Evolutionary conservation across 2,797 vertebrate species (phyloP), one percentile per base, ranked within the genome.

Genomic region (Peromyscus aztecus): DNA sequence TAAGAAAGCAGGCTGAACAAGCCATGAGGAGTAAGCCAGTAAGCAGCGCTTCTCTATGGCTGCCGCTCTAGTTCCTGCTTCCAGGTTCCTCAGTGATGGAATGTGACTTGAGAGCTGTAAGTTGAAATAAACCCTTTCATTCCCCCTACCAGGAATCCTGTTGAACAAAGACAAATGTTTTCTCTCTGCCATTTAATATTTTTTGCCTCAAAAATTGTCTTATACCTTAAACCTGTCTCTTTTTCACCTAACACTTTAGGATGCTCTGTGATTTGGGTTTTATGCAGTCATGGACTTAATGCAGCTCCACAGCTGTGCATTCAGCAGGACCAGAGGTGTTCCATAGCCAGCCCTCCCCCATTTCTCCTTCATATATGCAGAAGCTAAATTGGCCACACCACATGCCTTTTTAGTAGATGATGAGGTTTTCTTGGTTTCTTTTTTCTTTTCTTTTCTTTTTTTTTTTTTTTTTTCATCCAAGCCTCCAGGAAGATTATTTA

Each of bases 401-500:
- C 61, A 65, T 0, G 23, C 34, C 65, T 91, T 96, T 89, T 92
- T 69, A 91, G 95, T 84, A 75, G 83, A 87, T 92, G 87, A 96
- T 95, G 85, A 94, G 86, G 73, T 94, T 97, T 96, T 81, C 85
- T 59, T 17, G 14, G 34, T 37, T 87, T 87, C 46, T 63, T 63
- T 69, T 17, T 69, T 61, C 59, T 23, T 52, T 34, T 17, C 2
- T 37, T 57, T 40, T 19, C 31, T 2, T 7, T 5, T 31, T 14
- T 88, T 88, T 89, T n/a, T n/a, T n/a, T n/a, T 55, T 88, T 88
- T 89, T 75, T 2, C n/a, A 73, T 55, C 57, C 46, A 95, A 67
- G 84, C 95, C 92, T 97, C 43, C 3, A n/a, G 86, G 91, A 91
- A 55, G 67, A 90, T 95, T 95, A 85, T 94, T 97, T 85, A 27